These are phyloP conservation scores for Drosophila fungiperda DNA, from an alignment of 2,888 invertebrate genomes.

Conservation along the genomic window DNA sequence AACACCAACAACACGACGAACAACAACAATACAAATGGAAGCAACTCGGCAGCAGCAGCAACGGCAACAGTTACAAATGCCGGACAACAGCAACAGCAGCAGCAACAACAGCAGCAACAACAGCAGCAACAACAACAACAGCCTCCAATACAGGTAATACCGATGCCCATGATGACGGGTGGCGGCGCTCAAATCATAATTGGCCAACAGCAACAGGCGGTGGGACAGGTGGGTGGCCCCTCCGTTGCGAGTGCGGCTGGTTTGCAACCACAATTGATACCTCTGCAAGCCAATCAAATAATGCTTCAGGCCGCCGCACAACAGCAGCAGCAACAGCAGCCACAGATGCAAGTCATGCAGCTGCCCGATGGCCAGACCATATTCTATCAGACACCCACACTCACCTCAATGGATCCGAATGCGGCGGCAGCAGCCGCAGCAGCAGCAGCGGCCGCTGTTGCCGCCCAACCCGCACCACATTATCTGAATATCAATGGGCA, in stretches of 20 bases:
- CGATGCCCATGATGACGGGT: slow-evolving; percentile 79
- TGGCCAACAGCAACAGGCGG: slow-evolving; percentile 76
- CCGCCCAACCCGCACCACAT: slow-evolving; percentile 86
- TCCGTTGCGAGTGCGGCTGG: slow-evolving; percentile 44
- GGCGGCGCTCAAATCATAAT: slow-evolving; percentile 83
- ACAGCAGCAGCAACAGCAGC: slow-evolving; percentile 68
- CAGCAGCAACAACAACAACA: slow-evolving; percentile 21
- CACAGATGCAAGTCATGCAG: slow-evolving; percentile 92
- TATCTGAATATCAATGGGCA: slow-evolving; percentile 86
- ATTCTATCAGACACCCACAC: slow-evolving; percentile 89
- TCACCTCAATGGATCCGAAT: slow-evolving; percentile 64
- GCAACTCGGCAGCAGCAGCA: slow-evolving; percentile 1
- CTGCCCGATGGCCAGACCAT: slow-evolving; percentile 97
- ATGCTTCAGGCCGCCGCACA: slow-evolving; percentile 80
- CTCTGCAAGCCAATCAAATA: slow-evolving; percentile 83
- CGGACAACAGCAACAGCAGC: slow-evolving; percentile 33
- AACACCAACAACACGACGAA: slow-evolving; percentile 3
- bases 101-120: slow-evolving; percentile 32
- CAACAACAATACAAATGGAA: slow-evolving; percentile 10
- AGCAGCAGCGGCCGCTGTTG: slow-evolving; percentile 51
- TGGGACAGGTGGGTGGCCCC: slow-evolving; percentile 66
- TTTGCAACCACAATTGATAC: slow-evolving; percentile 80
- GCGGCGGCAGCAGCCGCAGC: slow-evolving; percentile 34
- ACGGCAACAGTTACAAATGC: slow-evolving; percentile 6
- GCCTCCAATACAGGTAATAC: slow-evolving; percentile 81